A percentile compares a stretch with the other conserved stretches of the same genome.
These are phyloP conservation scores for Elachura formosa DNA, from an alignment of 2,113 vertebrate genomes.

Conservation along the genomic window DNA sequence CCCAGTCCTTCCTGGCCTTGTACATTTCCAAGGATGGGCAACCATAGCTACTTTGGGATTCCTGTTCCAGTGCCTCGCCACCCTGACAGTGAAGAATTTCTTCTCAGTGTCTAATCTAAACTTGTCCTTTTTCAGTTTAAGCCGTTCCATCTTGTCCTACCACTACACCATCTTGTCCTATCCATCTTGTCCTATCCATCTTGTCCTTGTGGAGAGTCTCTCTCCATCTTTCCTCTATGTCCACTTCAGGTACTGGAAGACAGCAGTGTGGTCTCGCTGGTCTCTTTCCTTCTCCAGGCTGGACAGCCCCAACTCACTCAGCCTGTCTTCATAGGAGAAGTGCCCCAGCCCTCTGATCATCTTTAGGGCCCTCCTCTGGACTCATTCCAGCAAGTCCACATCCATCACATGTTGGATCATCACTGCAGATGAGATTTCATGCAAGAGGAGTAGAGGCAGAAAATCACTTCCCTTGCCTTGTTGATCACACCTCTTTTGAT, in stretches of 20 bases:
- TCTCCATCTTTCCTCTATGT: rapidly evolving
- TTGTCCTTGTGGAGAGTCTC: not conserved
- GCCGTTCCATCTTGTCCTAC: not conserved
- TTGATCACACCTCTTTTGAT: not conserved
- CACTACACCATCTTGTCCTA: not conserved
- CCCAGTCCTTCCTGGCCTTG: not conserved
- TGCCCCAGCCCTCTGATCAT: not conserved
- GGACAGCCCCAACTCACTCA: not conserved
- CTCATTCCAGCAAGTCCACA: not conserved
- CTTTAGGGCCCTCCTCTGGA: not conserved
- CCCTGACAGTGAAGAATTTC: not conserved
- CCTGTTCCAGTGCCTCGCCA: not conserved
- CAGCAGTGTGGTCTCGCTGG: not conserved
- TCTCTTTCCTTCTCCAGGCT: not conserved
- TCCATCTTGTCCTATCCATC: not conserved
- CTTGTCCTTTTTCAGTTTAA: not conserved
- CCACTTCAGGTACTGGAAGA: not conserved
- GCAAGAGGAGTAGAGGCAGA: not conserved
- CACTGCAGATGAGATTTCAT: not conserved
- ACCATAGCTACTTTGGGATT: not conserved
- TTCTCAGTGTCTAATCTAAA: not conserved
- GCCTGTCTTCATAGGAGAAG: not conserved
- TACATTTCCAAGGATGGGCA: not conserved
- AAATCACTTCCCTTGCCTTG: not conserved
- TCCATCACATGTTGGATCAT: rapidly evolving